Conservation (phyloP, 2,888 invertebrate genomes). For the Parnassius orleans region DNA sequence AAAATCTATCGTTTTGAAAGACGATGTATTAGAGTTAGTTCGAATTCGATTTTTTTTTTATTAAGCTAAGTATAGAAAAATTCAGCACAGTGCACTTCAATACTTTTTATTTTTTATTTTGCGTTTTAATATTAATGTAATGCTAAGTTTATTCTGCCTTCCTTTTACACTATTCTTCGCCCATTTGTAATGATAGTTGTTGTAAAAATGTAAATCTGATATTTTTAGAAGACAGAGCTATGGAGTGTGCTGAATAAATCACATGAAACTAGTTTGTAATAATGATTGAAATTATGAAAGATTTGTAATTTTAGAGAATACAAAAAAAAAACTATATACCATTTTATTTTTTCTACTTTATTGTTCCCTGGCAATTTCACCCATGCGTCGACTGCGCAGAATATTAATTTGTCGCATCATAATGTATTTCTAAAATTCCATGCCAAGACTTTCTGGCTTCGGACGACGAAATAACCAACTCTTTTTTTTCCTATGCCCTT, state of each 20-base stretch:
- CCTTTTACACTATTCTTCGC: conserved; percentile 22
- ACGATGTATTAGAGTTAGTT: conserved; percentile 18
- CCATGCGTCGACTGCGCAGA: too few relatives aligned
- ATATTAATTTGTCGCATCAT: too few relatives aligned
- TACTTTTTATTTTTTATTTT: conserved; percentile 15
- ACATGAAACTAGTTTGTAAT: conserved; percentile 61
- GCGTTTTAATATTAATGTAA: conserved; percentile 8
- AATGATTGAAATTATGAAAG: conserved; percentile 70
- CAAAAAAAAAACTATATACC: conserved; percentile 38
- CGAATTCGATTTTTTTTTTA: conserved; percentile 18
- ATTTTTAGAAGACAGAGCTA: conserved; percentile 67
- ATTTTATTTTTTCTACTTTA: too few relatives aligned
- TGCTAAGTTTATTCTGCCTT: conserved; percentile 20
- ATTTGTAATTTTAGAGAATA: conserved; percentile 80
- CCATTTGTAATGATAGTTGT: conserved; percentile 45
- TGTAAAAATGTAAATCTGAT: conserved; percentile 77
- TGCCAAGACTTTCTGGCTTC: too few relatives aligned
- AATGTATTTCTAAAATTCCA: too few relatives aligned
- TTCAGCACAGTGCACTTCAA: conserved; percentile 21
- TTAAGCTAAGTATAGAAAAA: conserved; percentile 12
- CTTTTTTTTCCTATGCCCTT: too few relatives aligned
- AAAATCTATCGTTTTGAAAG: conserved; percentile 13
- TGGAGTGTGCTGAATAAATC: conserved; percentile 67
- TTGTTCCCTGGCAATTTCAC: too few relatives aligned
- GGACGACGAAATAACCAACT: too few relatives aligned